phyloP scores from a whole-genome alignment of 2,797 vertebrate genomes.

The Pseudochirops cupreus region DNA sequence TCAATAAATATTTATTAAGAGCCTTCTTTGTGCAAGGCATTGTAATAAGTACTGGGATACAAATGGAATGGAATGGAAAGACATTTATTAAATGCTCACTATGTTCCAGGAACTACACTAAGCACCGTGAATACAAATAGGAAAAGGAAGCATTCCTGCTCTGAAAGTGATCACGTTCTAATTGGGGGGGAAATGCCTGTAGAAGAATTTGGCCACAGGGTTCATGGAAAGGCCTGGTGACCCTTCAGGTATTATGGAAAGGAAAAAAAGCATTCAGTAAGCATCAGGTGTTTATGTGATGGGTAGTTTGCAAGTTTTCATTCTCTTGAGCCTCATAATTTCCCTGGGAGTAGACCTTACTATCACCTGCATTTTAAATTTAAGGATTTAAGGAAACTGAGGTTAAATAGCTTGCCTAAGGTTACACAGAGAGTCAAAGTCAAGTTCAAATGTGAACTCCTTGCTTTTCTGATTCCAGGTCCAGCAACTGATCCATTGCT shows the following conservation, averaged over 20 bases:
- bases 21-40: neutral
- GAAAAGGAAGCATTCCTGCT: neutral
- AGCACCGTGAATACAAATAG: neutral
- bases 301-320: neutral
- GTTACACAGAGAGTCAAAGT: neutral
- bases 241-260: neutral
- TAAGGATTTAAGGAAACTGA: neutral
- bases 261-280: neutral
- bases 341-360: neutral
- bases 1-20: constrained; percentile 3
- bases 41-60: neutral
- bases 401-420: neutral
- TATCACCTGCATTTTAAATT: neutral
- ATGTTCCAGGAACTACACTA: neutral
- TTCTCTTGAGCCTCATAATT: neutral
- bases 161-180: neutral
- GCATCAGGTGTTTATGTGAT: neutral
- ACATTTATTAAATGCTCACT: neutral
- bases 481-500: neutral
- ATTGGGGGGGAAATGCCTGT: neutral
- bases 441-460: neutral
- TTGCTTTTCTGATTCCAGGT: neutral
- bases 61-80: neutral
- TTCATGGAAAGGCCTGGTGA: neutral
- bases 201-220: neutral